Percentiles rank a stretch among this genome's conserved stretches.
Evolutionary conservation across 2,797 vertebrate species (phyloP).

Genomic region (Diplodus puntazzo): DNA sequence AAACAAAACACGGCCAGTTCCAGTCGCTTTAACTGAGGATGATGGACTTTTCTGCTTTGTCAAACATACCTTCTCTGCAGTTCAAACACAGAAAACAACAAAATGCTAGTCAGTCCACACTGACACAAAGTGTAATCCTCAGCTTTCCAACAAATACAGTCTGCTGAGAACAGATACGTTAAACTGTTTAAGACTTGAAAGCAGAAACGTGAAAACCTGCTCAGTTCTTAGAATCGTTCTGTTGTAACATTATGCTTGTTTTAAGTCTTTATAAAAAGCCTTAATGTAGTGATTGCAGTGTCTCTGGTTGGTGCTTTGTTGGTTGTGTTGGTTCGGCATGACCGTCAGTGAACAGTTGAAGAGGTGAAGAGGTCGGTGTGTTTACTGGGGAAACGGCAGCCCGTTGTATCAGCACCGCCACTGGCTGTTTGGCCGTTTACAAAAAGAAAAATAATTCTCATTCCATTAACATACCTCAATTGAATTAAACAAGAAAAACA

Average conservation of each 20-base stretch:
- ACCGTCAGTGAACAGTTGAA: too few species aligned
- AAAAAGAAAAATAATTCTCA: too few species aligned
- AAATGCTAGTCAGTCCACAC: background rate
- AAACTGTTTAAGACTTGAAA: background rate
- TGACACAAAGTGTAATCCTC: background rate
- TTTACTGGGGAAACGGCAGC: too few species aligned
- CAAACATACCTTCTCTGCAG: background rate
- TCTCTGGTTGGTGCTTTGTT: too few species aligned
- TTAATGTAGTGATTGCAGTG: too few species aligned
- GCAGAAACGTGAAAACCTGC: background rate
- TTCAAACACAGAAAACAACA: constrained; percentile 15
- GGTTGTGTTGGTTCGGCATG: too few species aligned
- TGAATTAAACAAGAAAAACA: too few species aligned
- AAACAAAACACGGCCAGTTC: constrained; percentile 29
- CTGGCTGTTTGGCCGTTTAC: too few species aligned
- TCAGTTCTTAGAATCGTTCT: background rate
- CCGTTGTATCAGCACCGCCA: too few species aligned
- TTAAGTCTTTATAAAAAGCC: background rate
- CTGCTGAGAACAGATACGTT: constrained; percentile 5
- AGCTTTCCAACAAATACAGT: background rate
- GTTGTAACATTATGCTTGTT: background rate
- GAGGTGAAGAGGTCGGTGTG: too few species aligned
- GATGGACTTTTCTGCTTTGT: constrained; percentile 3
- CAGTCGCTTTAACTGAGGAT: constrained; percentile 4
- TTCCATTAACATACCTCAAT: too few species aligned